These are phyloP conservation scores for Syrphus vitripennis DNA, from an alignment of 2,888 invertebrate species.

Conservation along the genomic window DNA sequence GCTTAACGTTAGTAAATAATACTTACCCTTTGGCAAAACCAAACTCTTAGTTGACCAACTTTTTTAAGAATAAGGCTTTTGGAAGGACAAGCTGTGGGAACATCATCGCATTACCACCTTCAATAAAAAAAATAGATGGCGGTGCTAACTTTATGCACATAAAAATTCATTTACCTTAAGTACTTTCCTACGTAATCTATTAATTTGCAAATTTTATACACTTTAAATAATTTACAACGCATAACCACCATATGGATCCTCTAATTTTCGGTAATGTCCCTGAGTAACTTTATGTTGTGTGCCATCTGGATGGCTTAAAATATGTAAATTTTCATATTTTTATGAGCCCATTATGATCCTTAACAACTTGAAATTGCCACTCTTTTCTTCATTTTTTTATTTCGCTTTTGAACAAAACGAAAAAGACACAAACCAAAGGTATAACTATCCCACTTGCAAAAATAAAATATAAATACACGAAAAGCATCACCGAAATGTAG, in stretches of 20 bases:
- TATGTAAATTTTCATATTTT: neutral
- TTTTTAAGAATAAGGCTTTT: too few species aligned
- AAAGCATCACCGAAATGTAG: neutral
- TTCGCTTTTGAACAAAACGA: neutral
- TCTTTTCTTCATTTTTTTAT: neutral
- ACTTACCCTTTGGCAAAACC: too few species aligned
- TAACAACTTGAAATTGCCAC: neutral
- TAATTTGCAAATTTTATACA: neutral
- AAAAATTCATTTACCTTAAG: neutral
- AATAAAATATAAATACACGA: neutral
- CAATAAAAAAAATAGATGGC: too few species aligned
- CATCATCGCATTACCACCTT: too few species aligned
- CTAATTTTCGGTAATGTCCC: neutral
- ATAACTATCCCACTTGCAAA: neutral
- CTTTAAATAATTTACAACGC: neutral
- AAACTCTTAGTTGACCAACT: too few species aligned
- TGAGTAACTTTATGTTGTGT: neutral
- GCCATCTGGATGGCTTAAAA: neutral
- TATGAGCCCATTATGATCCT: slow-evolving; percentile 5
- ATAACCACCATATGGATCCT: neutral
- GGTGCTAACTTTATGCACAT: too few species aligned
- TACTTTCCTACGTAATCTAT: too few species aligned
- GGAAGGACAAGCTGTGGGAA: too few species aligned
- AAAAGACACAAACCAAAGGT: neutral
- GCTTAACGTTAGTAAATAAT: too few species aligned